Evolutionary conservation across 2,888 invertebrate genomes (phyloP), one percentile per base, ranked within the genome.

Genomic region (Harpalus rufipes): DNA sequence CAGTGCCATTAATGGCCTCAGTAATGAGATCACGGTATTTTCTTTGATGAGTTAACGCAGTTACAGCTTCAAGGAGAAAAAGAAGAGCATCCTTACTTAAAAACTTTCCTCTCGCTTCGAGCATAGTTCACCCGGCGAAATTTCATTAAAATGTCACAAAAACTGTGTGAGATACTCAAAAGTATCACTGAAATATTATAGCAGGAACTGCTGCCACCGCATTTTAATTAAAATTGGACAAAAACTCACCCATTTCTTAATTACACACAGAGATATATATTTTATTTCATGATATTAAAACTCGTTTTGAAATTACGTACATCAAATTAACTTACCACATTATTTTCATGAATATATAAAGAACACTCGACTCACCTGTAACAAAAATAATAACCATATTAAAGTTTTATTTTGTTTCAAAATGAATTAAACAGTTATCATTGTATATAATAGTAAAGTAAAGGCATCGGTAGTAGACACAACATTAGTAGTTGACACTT

Each of bases 21-120:
- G 78, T 81, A 81, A 81, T 81, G 68, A 81, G 81, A 81, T 81
- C 68, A 81, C 81, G 39, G 81, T 68, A 32, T 81, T 81, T 81
- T 81, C 81, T 81, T 81, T 81, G 81, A 81, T 65, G 81, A 56
- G 78, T 78, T 78, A 78, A 78, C 58, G 78, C 59, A 58, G 78
- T 78, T 78, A 78, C n/a, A 44, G 21, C 8, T 32, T 32, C 32
- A 8, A 12, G 44, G 12, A 74, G 51, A 74, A 74, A 74, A 74
- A 51, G 51, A 74, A 74, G 56, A 74, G 51, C 8, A 44, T 44
- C 72, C 32, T 72, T 72, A 72, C 72, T 72, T 74, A 74, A 74
- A 74, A 74, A 74, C 51, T 74, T 74, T 68, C 7, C 68, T 32
- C 68, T 3, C 21, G 59, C 16, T 21, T 32, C 32, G n/a, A 25